Conservation (phyloP, 1,140 invertebrate genomes). For the Drosophila nigrodunni region DNA sequence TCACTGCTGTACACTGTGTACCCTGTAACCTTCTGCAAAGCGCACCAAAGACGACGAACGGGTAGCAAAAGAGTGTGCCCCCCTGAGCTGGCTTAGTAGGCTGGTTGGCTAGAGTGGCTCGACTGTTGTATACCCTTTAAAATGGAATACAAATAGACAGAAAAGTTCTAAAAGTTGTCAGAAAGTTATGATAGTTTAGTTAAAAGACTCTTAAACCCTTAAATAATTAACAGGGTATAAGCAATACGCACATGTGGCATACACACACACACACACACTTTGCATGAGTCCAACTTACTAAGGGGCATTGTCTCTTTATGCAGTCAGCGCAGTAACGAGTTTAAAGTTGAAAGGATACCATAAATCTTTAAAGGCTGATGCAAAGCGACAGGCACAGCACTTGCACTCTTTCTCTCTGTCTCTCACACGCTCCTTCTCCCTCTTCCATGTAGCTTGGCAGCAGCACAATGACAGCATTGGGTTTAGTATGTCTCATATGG, state of each 20-base stretch:
- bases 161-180: too few species aligned
- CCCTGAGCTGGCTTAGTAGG: slow-evolving; percentile 25
- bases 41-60: neutral
- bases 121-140: slow-evolving; percentile 1
- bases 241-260: slow-evolving; percentile 26
- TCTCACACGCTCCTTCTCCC: neutral
- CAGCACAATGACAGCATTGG: slow-evolving; percentile 29
- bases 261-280: slow-evolving; percentile 18
- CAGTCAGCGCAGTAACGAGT: slow-evolving; percentile 58
- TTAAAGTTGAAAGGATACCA: slow-evolving; percentile 82
- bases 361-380: slow-evolving; percentile 71
- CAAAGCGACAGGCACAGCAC: slow-evolving; percentile 56
- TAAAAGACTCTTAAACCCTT: neutral
- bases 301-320: slow-evolving; percentile 42
- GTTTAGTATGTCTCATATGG: slow-evolving; percentile 43
- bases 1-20: slow-evolving; percentile 57
- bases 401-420: slow-evolving; percentile 7
- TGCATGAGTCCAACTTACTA: slow-evolving; percentile 42
- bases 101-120: neutral
- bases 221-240: neutral
- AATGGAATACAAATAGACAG: too few species aligned
- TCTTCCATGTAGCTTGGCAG: slow-evolving; percentile 1
- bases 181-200: neutral
- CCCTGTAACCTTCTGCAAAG: slow-evolving; percentile 48
- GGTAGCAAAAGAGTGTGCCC: slow-evolving; percentile 15